Percentiles rank a stretch among this genome's conserved stretches.
Evolutionary conservation across 2,797 vertebrate genomes (phyloP).

Genomic region (Darevskia mixta): DNA sequence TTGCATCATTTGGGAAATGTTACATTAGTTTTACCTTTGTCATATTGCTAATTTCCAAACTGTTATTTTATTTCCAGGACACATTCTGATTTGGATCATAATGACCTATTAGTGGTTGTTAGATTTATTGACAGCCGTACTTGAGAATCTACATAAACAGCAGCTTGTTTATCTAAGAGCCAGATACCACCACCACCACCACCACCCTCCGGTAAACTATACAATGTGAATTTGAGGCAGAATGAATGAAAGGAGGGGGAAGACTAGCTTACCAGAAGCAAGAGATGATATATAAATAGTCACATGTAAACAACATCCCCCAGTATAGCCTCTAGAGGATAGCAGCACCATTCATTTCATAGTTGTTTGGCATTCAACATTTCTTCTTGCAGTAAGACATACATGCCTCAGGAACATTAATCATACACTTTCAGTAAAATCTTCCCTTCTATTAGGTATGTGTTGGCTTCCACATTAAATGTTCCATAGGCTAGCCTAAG

Average conservation of each 20-base stretch:
- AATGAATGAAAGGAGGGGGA: background rate
- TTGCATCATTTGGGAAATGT: background rate
- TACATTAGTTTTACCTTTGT: background rate
- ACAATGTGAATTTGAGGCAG: conserved; percentile 25
- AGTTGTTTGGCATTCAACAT: conserved; percentile 43
- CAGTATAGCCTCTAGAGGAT: conserved; percentile 40
- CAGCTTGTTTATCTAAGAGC: background rate
- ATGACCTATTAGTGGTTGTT: background rate
- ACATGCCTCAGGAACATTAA: conserved; percentile 43
- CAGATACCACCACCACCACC: background rate
- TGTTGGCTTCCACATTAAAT: conserved; percentile 49
- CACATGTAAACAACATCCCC: conserved; percentile 28
- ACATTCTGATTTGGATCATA: background rate
- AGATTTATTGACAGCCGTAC: background rate
- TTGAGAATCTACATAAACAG: background rate
- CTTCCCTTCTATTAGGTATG: conserved; percentile 50
- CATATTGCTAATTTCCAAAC: background rate
- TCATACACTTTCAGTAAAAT: conserved; percentile 55
- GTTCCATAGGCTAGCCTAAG: conserved; percentile 42
- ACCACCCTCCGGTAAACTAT: background rate
- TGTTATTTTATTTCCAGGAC: background rate
- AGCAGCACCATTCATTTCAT: conserved; percentile 56
- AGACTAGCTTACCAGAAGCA: conserved; percentile 41
- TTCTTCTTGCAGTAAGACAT: conserved; percentile 40
- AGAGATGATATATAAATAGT: conserved; percentile 47